Conservation (phyloP, 1,140 invertebrate species). For the Drosophila melanogaster region Release_6_plus_ISO1_MT NT_033777.3:8965501-8966000, state of each 20-base stretch:
- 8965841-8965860: not conserved
- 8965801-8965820: constrained; percentile 30
- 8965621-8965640: constrained; percentile 35
- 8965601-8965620: constrained; percentile 16
- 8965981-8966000: not conserved
- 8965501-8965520: constrained; percentile 42
- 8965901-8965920: constrained; percentile 7
- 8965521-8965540: constrained; percentile 61
- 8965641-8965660: constrained; percentile 36
- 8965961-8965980: constrained; percentile 25
- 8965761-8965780: constrained; percentile 44
- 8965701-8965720: constrained; percentile 70
- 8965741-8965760: constrained; percentile 51
- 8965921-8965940: constrained; percentile 27
- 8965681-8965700: constrained; percentile 25
- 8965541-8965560: constrained; percentile 54
- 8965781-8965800: constrained; percentile 62
- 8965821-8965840: constrained; percentile 65
- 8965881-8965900: constrained; percentile 29
- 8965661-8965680: constrained; percentile 28
- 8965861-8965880: constrained; percentile 35
- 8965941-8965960: constrained; percentile 38
- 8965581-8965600: constrained; percentile 6
- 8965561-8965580: constrained; percentile 76
- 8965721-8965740: constrained; percentile 77